Base-by-base conservation (phyloP, 2,113 vertebrate genomes). In the Misgurnus mizolepis region DNA sequence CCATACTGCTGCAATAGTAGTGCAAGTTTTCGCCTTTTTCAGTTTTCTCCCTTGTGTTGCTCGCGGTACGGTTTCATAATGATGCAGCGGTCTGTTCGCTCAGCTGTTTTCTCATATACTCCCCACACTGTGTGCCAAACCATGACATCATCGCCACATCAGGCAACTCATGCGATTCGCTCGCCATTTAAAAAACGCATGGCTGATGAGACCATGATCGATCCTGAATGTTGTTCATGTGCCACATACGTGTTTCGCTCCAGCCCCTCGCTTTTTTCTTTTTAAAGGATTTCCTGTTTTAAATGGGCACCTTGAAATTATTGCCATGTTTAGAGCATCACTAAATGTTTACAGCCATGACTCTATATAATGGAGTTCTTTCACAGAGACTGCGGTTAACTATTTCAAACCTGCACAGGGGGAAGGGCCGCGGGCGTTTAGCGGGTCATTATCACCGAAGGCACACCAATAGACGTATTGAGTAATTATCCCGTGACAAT, bases 401-500 rank as follows among this genome's bases (percentile, higher is more conserved):
- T 61, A 61, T 50, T 79, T 76, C 69, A n/a, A 14, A 43, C 43
- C 79, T 67, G 18, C n/a, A 49, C 67, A 61, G 79, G 79, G 76
- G 85, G 82, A 82, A 78, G 77, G 67, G 78, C 39, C n/a, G 66
- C 17, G 58, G 78, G 64, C 9, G 27, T 62, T 84, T 77, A 45
- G 66, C 67, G 53, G 64, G 27, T 47, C 82, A 61, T 81, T 86
- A 79, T 70, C 69, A 58, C 66, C 8, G 65, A 74, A 76, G 67
- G 75, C 47, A 43, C 53, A n/a, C 67, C 78, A 45, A 9, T 70
- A 47, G 78, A 65, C 1, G n/a, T 80, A 68, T 79, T 79, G 76
- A 79, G 80, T 84, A 72, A 86, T 84, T 80, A 77, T 68, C 58
- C 82, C 45, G 6, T 53, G 60, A 83, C 84, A 85, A 83, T 79